Evolutionary conservation across 2,888 invertebrate species (phyloP).

Genomic region (Scaeva pyrastri): DNA sequence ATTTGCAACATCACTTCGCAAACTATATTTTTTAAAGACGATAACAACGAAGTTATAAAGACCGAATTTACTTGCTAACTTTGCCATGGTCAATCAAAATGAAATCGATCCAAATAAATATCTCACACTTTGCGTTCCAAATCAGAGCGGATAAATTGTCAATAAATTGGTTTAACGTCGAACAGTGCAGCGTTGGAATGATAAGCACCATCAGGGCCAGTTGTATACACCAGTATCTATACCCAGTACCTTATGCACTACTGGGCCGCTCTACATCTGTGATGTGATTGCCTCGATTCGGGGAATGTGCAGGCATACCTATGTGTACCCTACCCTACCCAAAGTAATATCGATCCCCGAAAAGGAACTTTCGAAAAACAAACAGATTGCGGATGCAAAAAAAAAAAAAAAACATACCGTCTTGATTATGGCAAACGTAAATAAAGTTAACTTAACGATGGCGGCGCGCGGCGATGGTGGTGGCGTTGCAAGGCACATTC

Average conservation of each 20-base stretch:
- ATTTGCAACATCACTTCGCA: background rate
- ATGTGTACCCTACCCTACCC: slow-evolving; percentile 34
- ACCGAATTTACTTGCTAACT: slow-evolving; percentile 20
- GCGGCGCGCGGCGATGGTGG: background rate
- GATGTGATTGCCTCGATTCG: slow-evolving; percentile 1
- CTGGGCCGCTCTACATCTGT: background rate
- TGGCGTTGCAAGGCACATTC: slow-evolving; percentile 44
- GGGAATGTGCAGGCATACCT: slow-evolving; percentile 55
- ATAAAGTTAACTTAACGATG: slow-evolving; percentile 37
- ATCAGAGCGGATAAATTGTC: slow-evolving; percentile 66
- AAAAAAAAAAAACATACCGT: slow-evolving; percentile 14
- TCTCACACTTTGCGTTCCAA: slow-evolving; percentile 71
- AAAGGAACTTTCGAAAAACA: slow-evolving; percentile 70
- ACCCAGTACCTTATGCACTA: background rate
- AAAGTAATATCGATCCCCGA: slow-evolving; percentile 16
- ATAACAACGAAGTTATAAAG: slow-evolving; percentile 19
- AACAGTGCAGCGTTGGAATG: slow-evolving; percentile 39
- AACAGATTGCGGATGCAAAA: slow-evolving; percentile 48
- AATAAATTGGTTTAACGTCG: slow-evolving; percentile 64
- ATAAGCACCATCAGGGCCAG: slow-evolving; percentile 58
- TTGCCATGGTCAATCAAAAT: slow-evolving; percentile 70
- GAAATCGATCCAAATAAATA: slow-evolving; percentile 74
- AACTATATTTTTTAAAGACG: background rate
- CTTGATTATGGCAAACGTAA: slow-evolving; percentile 53
- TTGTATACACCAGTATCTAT: background rate